Base-by-base conservation (phyloP, 2,888 invertebrate species). In the Megamerina dolium region DNA sequence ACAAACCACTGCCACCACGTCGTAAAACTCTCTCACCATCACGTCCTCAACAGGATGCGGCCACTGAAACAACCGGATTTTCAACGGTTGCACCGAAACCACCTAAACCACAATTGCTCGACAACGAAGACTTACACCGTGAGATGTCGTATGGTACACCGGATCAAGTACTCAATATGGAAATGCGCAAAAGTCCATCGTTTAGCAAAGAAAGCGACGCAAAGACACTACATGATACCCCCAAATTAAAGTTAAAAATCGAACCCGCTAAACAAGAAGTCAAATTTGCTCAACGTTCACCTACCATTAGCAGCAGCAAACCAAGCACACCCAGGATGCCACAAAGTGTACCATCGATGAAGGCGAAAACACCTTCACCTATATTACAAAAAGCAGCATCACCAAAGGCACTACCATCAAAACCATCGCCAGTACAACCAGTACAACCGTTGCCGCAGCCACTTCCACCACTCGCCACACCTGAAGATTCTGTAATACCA, bases 81-180 rank as follows among this genome's bases (percentile, higher is more conserved):
- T 66, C 68, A 14, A 68, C 71, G 3, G 59, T 53, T 5, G 46
- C 48, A 51, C 37, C 45, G 9, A 59, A 67, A 1, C 64, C 62
- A 31, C 58, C 59, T 1, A 61, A 54, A 51, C 74, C 64, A 33
- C 69, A 68, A 59, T 59, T 63, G 50, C 66, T 75, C 43, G 77
- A 77, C 50, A 70, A 74, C 46, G 72, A 74, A 39, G 73, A 75
- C 12, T 58, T 77, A 43, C 73, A 70, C 8, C 66, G 74, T 21
- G 77, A 77, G 53, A 66, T 77, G 59, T 72, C 74, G 2, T 77
- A 77, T 51, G 77, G 77, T 10, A 74, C 73, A 20, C 73, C 77
- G 1, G 74, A 74, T 51, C 57, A 64, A 29, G 55, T 59, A 10
- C 51, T 59, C 1, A 60, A 59, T 35, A 56, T 59, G 51, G 61